These are phyloP conservation scores for Centroberyx gerrardi DNA, from an alignment of 2,797 vertebrate genomes.

Conservation along the genomic window DNA sequence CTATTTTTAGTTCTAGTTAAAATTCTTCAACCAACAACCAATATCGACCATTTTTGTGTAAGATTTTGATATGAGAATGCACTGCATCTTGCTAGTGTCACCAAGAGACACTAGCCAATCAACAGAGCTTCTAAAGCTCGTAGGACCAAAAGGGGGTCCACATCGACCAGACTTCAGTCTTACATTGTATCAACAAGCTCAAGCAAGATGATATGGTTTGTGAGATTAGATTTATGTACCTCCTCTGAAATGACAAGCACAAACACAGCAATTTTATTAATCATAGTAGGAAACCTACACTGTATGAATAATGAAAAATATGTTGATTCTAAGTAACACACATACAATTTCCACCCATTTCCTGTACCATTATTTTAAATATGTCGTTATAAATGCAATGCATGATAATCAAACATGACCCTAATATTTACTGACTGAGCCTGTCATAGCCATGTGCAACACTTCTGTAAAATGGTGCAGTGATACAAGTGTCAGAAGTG, in stretches of 20 bases:
- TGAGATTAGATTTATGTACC: conserved; percentile 30
- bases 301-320: conserved; percentile 36
- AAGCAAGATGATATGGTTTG: conserved; percentile 32
- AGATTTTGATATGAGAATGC: too few species aligned
- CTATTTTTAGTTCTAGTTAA: too few species aligned
- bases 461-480: not conserved
- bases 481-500: not conserved
- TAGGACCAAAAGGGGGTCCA: too few species aligned
- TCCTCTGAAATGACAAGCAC: conserved; percentile 28
- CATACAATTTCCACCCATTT: conserved; percentile 13
- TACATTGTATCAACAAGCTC: conserved; percentile 4
- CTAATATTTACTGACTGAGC: not conserved
- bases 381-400: conserved; percentile 27
- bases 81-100: too few species aligned
- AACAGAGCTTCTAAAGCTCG: too few species aligned
- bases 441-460: not conserved
- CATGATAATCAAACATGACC: not conserved
- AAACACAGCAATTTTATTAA: conserved; percentile 32
- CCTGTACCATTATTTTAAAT: conserved; percentile 19
- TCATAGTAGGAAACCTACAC: too few species aligned
- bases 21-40: too few species aligned
- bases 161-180: too few species aligned
- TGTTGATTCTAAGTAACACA: conserved; percentile 63
- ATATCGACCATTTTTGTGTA: too few species aligned
- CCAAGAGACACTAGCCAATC: too few species aligned